Base-by-base conservation (phyloP, 1,140 invertebrate species). In the Palaemon carinicauda region DNA sequence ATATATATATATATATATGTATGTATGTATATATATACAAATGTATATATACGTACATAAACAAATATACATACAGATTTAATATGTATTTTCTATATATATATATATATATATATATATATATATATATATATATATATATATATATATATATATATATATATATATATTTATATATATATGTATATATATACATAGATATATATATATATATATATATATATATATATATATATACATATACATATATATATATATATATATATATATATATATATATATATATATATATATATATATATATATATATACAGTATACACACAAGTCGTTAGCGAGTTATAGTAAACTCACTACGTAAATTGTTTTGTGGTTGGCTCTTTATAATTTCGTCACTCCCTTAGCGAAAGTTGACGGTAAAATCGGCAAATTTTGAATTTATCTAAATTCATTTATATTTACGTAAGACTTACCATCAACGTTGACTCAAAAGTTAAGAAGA, bases 1-100 rank as follows among this genome's bases (percentile, higher is more conserved):
- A 60, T 60, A 60, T 60, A 60, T 60, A 69, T 69, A 69, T 69
- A 69, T 69, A 69, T 69, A 69, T 69, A 69, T 69, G 21, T 24
- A 69, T n/a, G 14, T 2, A 2, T n/a, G 21, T 69, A 69, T 69
- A 69, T 69, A 69, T 24, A 69, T 24, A 4, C 3, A 4, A 41
- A 4, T 41, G 9, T 41, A 41, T 41, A 41, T 41, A 41, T 41
- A 41, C 9, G 9, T 41, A 41, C 9, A 41, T 41, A 41, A 4
- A 41, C 9, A 41, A 4, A 41, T 41, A 41, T 4, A 9, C 33
- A 9, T 4, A 41, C 9, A 41, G 3, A 3, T 41, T 41, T 4
- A 4, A 4, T 41, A 41, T 41, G 33, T 4, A 41, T 41, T 41
- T 41, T 41, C 9, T 41, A 41, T 4, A 7, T 21, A 69, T 69